Percentiles rank a stretch among this genome's conserved stretches.
phyloP scores from a whole-genome alignment of 2,888 invertebrate species.

The Elysia crispata region DNA sequence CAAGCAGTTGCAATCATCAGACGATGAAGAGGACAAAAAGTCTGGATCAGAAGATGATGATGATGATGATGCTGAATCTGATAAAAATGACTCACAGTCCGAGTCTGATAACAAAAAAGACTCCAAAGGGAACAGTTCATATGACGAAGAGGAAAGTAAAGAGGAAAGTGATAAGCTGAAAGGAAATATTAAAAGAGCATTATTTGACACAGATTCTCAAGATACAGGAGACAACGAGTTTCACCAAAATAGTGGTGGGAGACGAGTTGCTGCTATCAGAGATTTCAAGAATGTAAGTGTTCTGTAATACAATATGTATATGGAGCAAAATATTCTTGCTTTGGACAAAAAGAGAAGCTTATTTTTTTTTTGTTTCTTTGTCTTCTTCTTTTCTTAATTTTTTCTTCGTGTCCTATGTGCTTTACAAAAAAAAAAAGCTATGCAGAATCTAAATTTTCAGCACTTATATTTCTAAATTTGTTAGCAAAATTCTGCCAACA shows the following conservation, averaged over 20 bases:
- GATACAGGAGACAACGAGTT: conserved; percentile 50
- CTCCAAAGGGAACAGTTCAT: conserved; percentile 35
- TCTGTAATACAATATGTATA: neutral
- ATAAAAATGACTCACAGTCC: conserved; percentile 50
- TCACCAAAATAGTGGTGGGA: conserved; percentile 47
- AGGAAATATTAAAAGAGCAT: conserved; percentile 34
- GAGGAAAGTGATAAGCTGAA: conserved; percentile 51
- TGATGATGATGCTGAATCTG: conserved; percentile 50
- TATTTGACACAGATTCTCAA: conserved; percentile 62
- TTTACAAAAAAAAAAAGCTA: too few relatives aligned
- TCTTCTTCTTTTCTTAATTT: too few relatives aligned
- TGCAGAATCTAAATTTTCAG: too few relatives aligned
- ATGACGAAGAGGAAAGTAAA: conserved; percentile 51
- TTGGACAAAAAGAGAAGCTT: neutral
- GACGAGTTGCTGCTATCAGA: conserved; percentile 52
- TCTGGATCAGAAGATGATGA: conserved; percentile 29
- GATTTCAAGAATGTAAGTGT: conserved; percentile 62
- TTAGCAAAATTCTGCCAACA: too few relatives aligned
- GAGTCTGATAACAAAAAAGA: conserved; percentile 43
- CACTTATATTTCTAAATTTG: too few relatives aligned
- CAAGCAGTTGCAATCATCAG: conserved; percentile 46
- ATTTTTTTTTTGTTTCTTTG: neutral
- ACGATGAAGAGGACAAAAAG: conserved; percentile 43
- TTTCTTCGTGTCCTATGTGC: too few relatives aligned
- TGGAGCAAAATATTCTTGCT: neutral